A percentile compares a stretch with the other conserved stretches of the same genome.
Conservation (phyloP, 2,113 vertebrate species). For the Amphiprion ocellaris region DNA sequence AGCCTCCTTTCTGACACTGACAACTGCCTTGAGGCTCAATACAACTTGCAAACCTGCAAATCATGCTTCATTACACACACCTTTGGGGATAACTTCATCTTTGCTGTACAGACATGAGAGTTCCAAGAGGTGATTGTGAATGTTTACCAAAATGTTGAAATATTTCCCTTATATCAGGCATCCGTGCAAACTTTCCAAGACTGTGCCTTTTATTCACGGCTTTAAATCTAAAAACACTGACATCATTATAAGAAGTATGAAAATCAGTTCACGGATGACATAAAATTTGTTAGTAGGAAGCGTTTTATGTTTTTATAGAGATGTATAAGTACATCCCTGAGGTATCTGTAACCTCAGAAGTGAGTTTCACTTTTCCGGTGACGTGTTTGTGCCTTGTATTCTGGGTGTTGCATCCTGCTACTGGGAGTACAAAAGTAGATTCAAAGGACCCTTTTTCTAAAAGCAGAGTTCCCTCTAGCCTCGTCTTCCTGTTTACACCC, state of each 20-base stretch:
- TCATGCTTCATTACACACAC: too few relatives aligned
- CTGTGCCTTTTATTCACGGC: background rate
- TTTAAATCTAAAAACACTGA: background rate
- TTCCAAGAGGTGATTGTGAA: too few relatives aligned
- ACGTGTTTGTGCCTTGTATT: constrained; percentile 58
- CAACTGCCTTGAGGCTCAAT: too few relatives aligned
- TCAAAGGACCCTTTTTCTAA: constrained; percentile 72
- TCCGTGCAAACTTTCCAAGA: background rate
- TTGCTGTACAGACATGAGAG: too few relatives aligned
- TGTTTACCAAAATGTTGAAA: too few relatives aligned
- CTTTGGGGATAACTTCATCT: too few relatives aligned
- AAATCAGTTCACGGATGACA: background rate
- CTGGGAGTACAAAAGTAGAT: constrained; percentile 60
- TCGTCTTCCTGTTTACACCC: constrained; percentile 69
- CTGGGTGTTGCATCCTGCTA: constrained; percentile 74
- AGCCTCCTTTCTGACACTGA: too few relatives aligned
- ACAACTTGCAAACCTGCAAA: too few relatives aligned
- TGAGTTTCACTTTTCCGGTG: constrained; percentile 60
- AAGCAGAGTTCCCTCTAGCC: constrained; percentile 57
- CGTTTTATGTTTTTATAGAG: constrained; percentile 9
- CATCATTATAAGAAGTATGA: too few relatives aligned
- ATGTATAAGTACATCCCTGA: background rate
- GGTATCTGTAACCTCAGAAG: constrained; percentile 42
- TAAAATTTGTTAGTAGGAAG: background rate
- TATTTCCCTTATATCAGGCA: too few relatives aligned